Base-by-base conservation (phyloP, 2,888 invertebrate species). In the Dolichomitus sp. region DNA sequence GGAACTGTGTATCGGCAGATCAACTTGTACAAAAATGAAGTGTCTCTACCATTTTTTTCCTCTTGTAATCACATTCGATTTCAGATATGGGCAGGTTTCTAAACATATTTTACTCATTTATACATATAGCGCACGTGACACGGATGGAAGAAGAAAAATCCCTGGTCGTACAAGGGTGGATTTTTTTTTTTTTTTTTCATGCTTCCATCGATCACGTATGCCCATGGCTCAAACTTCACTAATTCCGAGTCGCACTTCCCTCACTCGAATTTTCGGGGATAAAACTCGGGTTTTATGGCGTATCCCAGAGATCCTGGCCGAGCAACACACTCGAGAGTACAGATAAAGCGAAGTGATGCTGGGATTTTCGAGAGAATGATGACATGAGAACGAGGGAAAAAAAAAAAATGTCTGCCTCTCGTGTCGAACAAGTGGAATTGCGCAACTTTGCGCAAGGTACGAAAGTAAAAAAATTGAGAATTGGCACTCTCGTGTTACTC, bases 161-260 rank as follows among this genome's bases (percentile, higher is more conserved):
- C 4, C 4, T 42, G 40, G 12, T 45, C 42, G 27, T 4, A 40
- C 66, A 50, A 23, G 27, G 0, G 12, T 30, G 9, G 17, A 17
- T 40, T 48, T 17, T 72, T 33, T 40, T 74, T n/a, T 48, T 75
- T 75, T 52, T 40, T 74, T 17, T 40, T 48, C 2, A 17, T 37
- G 59, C 42, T 61, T 23, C 19, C 63, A 81, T 78, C 77, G 68
- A 75, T 76, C 80, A 81, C 75, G 48, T 12, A 70, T 54, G 19
- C 37, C 45, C 40, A 59, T 27, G 48, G 63, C 11, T 40, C 30
- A 40, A 70, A 72, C 57, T 19, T 59, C 42, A 40, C 70, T 72
- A 81, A 81, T 76, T 76, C 70, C 59, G 50, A 17, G 50, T 68
- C 40, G 19, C 72, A 52, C n/a, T 23, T 11, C 19, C 33, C 57